Evolutionary conservation across 2,888 invertebrate genomes (phyloP).

Genomic region (Netelia fuscicornis): DNA sequence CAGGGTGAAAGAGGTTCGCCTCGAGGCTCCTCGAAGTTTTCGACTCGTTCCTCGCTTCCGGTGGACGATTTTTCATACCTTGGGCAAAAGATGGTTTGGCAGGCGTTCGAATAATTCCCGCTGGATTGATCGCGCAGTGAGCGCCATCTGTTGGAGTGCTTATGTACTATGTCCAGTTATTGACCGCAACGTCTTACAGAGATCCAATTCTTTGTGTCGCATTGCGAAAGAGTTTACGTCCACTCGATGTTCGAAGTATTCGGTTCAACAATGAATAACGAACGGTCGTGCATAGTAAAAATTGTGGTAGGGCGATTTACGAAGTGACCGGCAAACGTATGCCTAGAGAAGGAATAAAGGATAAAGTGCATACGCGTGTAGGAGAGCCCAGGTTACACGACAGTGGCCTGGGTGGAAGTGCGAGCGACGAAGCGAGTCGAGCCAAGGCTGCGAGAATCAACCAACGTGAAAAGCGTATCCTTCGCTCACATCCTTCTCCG

Average conservation of each 20-base stretch:
- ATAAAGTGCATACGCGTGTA: slow-evolving; percentile 56
- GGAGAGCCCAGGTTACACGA: slow-evolving; percentile 24
- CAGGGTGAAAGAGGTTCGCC: not conserved
- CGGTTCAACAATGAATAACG: slow-evolving; percentile 53
- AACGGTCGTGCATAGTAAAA: slow-evolving; percentile 26
- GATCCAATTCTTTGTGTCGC: too few relatives aligned
- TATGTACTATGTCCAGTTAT: too few relatives aligned
- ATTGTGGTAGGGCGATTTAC: slow-evolving; percentile 28
- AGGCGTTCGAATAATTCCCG: too few relatives aligned
- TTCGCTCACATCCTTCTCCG: slow-evolving; percentile 58
- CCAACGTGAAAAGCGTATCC: slow-evolving; percentile 68
- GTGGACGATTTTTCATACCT: too few relatives aligned
- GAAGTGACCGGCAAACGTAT: slow-evolving; percentile 8
- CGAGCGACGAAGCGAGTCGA: slow-evolving; percentile 72
- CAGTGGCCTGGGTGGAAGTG: slow-evolving; percentile 61
- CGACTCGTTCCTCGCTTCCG: too few relatives aligned
- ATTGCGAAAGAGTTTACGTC: not conserved
- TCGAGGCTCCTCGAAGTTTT: not conserved
- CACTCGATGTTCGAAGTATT: slow-evolving; percentile 41
- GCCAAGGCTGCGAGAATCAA: slow-evolving; percentile 73
- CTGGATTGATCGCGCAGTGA: too few relatives aligned
- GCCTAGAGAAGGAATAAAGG: slow-evolving; percentile 38
- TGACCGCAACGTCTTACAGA: too few relatives aligned
- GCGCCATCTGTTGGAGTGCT: too few relatives aligned
- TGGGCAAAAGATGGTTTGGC: too few relatives aligned